Conservation (phyloP, 2,797 vertebrate species). For the Synanceia verrucosa region DNA sequence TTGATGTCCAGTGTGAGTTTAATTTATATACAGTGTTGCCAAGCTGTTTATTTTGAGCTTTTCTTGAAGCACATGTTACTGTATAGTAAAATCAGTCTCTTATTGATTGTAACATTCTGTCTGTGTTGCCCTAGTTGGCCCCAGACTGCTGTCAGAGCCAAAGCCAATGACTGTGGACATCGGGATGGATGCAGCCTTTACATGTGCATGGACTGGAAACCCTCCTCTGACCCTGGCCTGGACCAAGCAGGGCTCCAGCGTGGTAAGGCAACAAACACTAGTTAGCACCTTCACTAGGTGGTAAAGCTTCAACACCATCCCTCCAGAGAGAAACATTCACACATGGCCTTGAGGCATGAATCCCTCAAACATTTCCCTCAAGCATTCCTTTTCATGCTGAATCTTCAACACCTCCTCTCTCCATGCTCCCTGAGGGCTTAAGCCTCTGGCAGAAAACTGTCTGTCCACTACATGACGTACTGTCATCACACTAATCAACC, state of each 20-base stretch:
- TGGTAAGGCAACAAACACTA: conserved; percentile 77
- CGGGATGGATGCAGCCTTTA: conserved; percentile 90
- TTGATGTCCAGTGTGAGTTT: conserved; percentile 92
- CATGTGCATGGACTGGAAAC: conserved; percentile 92
- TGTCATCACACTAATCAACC: conserved; percentile 58
- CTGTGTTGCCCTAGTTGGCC: conserved; percentile 83
- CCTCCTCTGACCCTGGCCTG: conserved; percentile 91
- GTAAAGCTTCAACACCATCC: conserved; percentile 55
- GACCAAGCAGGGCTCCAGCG: conserved; percentile 87
- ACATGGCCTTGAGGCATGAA: conserved; percentile 73
- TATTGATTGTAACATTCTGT: conserved; percentile 41
- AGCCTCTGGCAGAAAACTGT: conserved; percentile 73
- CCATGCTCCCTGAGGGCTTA: conserved; percentile 62
- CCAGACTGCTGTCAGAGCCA: conserved; percentile 86
- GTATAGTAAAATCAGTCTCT: conserved; percentile 12
- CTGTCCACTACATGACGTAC: conserved; percentile 59
- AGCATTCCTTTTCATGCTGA: conserved; percentile 54
- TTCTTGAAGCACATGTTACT: conserved; percentile 1
- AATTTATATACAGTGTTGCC: not conserved
- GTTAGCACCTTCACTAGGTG: conserved; percentile 38
- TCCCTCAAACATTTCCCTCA: conserved; percentile 56
- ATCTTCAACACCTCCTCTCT: conserved; percentile 63
- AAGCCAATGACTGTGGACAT: conserved; percentile 86
- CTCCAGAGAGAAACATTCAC: conserved; percentile 57
- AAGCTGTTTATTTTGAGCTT: conserved; percentile 4